phyloP scores from a whole-genome alignment of 2,113 vertebrate genomes.

The Clinocottus analis region DNA sequence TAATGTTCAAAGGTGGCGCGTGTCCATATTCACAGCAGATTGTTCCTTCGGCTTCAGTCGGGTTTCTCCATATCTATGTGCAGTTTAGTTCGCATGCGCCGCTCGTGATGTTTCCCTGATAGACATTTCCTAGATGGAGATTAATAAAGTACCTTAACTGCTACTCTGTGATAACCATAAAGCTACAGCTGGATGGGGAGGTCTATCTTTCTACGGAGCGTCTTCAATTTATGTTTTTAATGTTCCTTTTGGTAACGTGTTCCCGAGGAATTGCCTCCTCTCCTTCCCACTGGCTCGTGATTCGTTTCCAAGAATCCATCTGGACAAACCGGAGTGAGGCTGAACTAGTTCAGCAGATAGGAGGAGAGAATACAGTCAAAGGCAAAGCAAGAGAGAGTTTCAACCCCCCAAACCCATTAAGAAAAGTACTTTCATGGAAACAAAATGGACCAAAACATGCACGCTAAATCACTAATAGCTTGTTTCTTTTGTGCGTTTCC shows the following conservation, averaged over 20 bases:
- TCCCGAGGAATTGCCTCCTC: not conserved
- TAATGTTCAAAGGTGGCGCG: constrained; percentile 43
- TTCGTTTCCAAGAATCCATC: constrained; percentile 26
- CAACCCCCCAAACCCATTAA: not conserved
- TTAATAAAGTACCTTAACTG: constrained; percentile 62
- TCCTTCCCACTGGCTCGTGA: not conserved
- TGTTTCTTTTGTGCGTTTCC: not conserved
- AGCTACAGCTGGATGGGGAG: constrained; percentile 47
- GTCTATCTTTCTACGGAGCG: not conserved
- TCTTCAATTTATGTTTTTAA: constrained; percentile 13
- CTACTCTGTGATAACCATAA: constrained; percentile 36
- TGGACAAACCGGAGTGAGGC: constrained; percentile 4
- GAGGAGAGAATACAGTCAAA: constrained; percentile 10
- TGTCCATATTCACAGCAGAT: constrained; percentile 45
- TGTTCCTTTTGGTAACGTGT: not conserved
- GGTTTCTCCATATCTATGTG: constrained; percentile 35
- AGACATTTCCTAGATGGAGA: constrained; percentile 35
- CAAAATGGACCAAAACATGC: not conserved
- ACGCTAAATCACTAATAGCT: not conserved
- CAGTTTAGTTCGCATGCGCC: constrained; percentile 31
- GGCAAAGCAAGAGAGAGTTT: not conserved
- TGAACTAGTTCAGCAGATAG: constrained; percentile 22
- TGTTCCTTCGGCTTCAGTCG: constrained; percentile 54
- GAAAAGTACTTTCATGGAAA: constrained; percentile 1
- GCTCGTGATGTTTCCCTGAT: constrained; percentile 46